phyloP scores from a whole-genome alignment of 1,140 invertebrate species.

The Zaprionus gabonicus region DNA sequence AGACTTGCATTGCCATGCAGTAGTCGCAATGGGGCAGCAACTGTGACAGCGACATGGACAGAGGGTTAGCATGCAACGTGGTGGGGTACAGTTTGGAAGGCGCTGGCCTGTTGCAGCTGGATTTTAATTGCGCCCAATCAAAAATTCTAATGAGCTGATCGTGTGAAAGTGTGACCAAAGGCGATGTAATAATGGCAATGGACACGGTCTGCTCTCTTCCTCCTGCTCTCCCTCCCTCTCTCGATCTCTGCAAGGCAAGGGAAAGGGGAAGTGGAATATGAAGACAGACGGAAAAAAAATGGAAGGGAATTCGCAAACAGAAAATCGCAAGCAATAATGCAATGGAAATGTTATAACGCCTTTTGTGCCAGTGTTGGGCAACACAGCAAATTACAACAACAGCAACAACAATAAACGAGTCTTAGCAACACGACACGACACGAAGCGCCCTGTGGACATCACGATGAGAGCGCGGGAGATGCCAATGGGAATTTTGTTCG shows the following conservation, averaged over 20 bases:
- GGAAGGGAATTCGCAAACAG: neutral
- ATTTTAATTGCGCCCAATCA: slow-evolving; percentile 75
- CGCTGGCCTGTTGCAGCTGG: slow-evolving; percentile 10
- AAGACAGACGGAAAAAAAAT: neutral
- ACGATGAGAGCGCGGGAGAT: slow-evolving; percentile 61
- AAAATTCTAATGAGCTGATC: slow-evolving; percentile 71
- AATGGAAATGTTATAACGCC: slow-evolving; percentile 70
- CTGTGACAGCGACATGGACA: neutral
- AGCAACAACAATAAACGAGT: slow-evolving; percentile 46
- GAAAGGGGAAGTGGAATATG: too few relatives aligned
- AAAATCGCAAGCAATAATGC: slow-evolving; percentile 56
- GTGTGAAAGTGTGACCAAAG: slow-evolving; percentile 71
- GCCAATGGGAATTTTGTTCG: slow-evolving; percentile 41
- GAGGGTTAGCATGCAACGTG: neutral
- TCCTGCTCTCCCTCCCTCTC: too few relatives aligned
- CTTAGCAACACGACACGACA: slow-evolving; percentile 66
- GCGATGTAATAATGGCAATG: neutral
- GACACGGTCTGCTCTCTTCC: neutral
- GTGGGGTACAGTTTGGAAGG: slow-evolving; percentile 37
- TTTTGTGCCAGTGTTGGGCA: slow-evolving; percentile 59
- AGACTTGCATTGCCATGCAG: slow-evolving; percentile 54
- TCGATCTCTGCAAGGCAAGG: too few relatives aligned
- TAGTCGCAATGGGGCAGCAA: slow-evolving; percentile 8
- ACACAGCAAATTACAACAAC: slow-evolving; percentile 38
- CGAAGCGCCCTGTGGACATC: slow-evolving; percentile 81